Evolutionary conservation across 2,888 invertebrate genomes (phyloP), one percentile per base, ranked within the genome.

Genomic region (Drosophila mercatorum): DNA sequence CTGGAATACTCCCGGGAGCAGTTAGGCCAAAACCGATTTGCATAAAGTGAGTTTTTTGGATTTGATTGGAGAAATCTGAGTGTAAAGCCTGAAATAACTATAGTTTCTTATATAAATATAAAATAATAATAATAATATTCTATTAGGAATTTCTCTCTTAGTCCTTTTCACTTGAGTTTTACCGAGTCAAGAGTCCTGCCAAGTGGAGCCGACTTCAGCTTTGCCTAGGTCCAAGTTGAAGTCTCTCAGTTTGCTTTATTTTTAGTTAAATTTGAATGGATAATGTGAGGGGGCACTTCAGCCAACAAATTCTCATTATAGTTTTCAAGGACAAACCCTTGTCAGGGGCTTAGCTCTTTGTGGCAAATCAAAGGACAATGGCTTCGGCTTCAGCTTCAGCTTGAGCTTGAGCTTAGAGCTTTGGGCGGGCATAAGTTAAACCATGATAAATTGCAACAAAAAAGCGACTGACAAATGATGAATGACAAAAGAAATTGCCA

Each of bases 371-470:
- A 36, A 49, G 8, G 49, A 68, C 75, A 80, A 75, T 62, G 53
- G 75, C 63, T 46, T 46, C 28, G 46, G 61, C 11, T 22, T 22
- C 2, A 22, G 22, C 22, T 22, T 22, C 2, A 22, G 22, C 22
- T 22, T 22, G 22, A 22, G 22, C 22, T 22, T 22, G 22, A 22
- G 22, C 22, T 22, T 22, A 2, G 22, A 22, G 22, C 22, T 43
- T 22, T 56, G 67, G 62, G 82, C 63, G 78, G 34, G 17, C 77
- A 71, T 59, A 80, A 88, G 88, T 82, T 77, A 80, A 83, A 80
- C 84, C 88, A 82, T 88, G 87, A 91, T 86, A 90, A 91, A 90
- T 88, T 78, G 78, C 73, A 34, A 75, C 11, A 17, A 68, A 84
- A 83, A 86, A 80, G 38, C 57, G 80, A 72, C 81, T 72, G 69